Evolutionary conservation across 2,797 vertebrate species (phyloP).

Genomic region (Halcyon smyrnensis): DNA sequence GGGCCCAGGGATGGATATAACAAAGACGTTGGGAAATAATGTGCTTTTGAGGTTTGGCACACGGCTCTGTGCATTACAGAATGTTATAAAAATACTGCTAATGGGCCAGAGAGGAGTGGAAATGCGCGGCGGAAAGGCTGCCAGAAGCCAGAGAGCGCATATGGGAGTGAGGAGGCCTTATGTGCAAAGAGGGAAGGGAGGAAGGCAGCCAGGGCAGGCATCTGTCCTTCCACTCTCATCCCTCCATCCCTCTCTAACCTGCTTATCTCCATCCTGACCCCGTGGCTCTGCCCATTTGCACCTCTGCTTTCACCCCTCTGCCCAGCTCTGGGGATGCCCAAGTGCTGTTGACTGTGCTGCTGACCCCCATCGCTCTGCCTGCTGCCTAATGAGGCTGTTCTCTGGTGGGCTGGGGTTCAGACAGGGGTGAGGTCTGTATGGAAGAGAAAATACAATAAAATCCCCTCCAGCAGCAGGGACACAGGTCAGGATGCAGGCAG

Average conservation of each 20-base stretch:
- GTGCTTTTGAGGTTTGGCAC: slow-evolving; percentile 71
- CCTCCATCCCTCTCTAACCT: not conserved
- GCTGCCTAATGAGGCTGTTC: not conserved
- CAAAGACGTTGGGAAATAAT: slow-evolving; percentile 64
- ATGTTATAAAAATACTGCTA: slow-evolving; percentile 72
- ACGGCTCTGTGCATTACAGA: slow-evolving; percentile 47
- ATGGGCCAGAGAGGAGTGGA: slow-evolving; percentile 59
- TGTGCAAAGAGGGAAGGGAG: slow-evolving; percentile 37
- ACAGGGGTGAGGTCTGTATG: not conserved
- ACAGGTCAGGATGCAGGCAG: not conserved
- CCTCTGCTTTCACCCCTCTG: not conserved
- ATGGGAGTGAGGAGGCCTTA: slow-evolving; percentile 21
- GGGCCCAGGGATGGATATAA: slow-evolving; percentile 17
- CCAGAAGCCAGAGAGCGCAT: slow-evolving; percentile 26
- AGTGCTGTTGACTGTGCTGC: rapidly evolving
- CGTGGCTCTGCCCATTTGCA: rapidly evolving
- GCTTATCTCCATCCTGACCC: not conserved
- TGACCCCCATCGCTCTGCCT: not conserved
- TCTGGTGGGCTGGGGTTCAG: not conserved
- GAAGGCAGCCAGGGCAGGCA: slow-evolving; percentile 12
- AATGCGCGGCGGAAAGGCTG: slow-evolving; percentile 28
- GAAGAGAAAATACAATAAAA: not conserved
- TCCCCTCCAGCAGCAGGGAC: not conserved
- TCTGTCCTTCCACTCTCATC: not conserved
- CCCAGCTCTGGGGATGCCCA: not conserved